phyloP scores from a whole-genome alignment of 2,888 invertebrate genomes.

The Pediacus dermestoides region DNA sequence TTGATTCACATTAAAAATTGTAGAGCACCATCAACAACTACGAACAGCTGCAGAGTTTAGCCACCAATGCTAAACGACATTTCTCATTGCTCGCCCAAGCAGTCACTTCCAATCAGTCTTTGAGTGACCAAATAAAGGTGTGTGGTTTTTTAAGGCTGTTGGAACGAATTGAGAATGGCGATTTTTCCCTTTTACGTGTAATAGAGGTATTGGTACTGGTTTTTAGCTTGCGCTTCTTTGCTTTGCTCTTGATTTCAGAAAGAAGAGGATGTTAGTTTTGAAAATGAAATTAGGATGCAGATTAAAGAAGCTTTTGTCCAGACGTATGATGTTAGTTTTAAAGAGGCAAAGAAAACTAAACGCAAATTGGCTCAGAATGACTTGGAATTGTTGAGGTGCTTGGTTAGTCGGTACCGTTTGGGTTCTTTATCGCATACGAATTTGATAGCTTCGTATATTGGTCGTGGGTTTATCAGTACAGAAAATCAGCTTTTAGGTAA shows the following conservation, averaged over 20 bases:
- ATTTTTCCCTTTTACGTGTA: conserved; percentile 27
- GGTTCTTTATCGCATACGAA: conserved; percentile 25
- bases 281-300: conserved; percentile 25
- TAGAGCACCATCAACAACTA: no score
- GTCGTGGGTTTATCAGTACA: conserved; percentile 25
- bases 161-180: conserved; percentile 29
- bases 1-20: not conserved
- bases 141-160: conserved; percentile 28
- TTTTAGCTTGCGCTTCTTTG: conserved; percentile 8
- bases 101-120: conserved; percentile 23
- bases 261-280: conserved; percentile 18
- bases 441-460: conserved; percentile 26
- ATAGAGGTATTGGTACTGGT: not conserved
- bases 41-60: conserved; percentile 23
- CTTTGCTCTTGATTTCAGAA: conserved; percentile 15
- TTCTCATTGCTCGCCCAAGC: conserved; percentile 28
- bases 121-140: conserved; percentile 29
- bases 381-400: conserved; percentile 22
- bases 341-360: conserved; percentile 23
- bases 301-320: conserved; percentile 24
- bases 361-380: conserved; percentile 22
- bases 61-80: conserved; percentile 22
- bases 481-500: conserved; percentile 31
- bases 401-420: conserved; percentile 28
- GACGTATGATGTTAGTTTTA: conserved; percentile 19